These are phyloP conservation scores for Bovichtus diacanthus DNA, from an alignment of 2,797 vertebrate species.

Conservation along the genomic window DNA sequence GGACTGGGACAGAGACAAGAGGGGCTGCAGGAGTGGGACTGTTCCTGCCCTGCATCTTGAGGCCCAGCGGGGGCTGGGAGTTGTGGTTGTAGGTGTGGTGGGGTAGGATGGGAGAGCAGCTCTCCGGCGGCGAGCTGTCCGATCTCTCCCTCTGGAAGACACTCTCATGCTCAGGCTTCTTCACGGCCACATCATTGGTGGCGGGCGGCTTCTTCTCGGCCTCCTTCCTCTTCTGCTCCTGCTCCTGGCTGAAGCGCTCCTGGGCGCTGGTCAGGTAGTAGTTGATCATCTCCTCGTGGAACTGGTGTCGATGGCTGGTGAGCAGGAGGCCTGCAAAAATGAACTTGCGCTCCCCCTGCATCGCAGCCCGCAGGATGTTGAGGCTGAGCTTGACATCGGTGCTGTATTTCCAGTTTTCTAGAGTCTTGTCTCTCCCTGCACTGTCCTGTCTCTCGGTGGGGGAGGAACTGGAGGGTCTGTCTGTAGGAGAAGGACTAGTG, in stretches of 20 bases:
- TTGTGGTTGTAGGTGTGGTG: constrained; percentile 89
- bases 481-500: constrained; percentile 93
- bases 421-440: constrained; percentile 87
- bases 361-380: constrained; percentile 97
- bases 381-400: constrained; percentile 99
- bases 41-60: constrained; percentile 91
- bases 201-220: constrained; percentile 85
- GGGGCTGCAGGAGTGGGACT: constrained; percentile 87
- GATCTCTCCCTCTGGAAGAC: constrained; percentile 88
- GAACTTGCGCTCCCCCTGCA: constrained; percentile 99
- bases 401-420: constrained; percentile 98
- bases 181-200: constrained; percentile 83
- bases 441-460: constrained; percentile 84
- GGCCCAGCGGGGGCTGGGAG: constrained; percentile 88
- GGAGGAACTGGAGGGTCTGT: constrained; percentile 88
- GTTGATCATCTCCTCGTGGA: constrained; percentile 99
- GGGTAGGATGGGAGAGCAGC: constrained; percentile 91
- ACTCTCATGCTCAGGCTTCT: constrained; percentile 88
- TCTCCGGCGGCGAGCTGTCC: constrained; percentile 90
- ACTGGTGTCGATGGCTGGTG: constrained; percentile 98
- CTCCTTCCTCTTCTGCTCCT: constrained; percentile 95
- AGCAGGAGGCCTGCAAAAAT: constrained; percentile 97
- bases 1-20: constrained; percentile 74
- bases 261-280: constrained; percentile 97
- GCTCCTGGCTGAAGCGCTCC: constrained; percentile 97